Conservation (phyloP, 2,797 vertebrate species). For the Channallabes apus region DNA sequence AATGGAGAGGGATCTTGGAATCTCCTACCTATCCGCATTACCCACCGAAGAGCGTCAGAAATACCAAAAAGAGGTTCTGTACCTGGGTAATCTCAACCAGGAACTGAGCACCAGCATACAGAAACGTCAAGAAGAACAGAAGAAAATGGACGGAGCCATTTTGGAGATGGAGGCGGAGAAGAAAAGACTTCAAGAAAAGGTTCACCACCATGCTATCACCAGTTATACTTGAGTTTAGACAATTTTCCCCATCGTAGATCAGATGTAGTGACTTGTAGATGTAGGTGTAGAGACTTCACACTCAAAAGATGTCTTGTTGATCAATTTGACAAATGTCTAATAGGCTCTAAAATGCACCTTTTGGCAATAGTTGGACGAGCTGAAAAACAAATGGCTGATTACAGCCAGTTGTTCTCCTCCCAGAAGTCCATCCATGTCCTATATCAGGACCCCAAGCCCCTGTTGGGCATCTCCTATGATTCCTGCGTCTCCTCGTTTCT, state of each 20-base stretch:
- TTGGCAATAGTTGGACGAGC: constrained; percentile 67
- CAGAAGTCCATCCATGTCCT: constrained; percentile 56
- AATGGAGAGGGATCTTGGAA: constrained; percentile 68
- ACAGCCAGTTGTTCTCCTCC: constrained; percentile 59
- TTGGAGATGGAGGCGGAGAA: constrained; percentile 72
- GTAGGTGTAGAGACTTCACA: not conserved
- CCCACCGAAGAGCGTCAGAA: constrained; percentile 55
- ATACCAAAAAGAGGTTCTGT: constrained; percentile 61
- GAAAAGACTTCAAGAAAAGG: constrained; percentile 73
- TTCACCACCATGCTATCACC: constrained; percentile 35
- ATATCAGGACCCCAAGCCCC: constrained; percentile 61
- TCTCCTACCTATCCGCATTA: constrained; percentile 62
- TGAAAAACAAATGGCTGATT: constrained; percentile 73
- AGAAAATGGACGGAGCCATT: constrained; percentile 59
- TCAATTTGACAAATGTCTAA: constrained; percentile 2
- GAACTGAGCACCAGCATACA: constrained; percentile 61
- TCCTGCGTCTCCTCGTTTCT: constrained; percentile 71
- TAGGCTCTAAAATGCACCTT: constrained; percentile 28
- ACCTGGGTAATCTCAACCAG: constrained; percentile 66
- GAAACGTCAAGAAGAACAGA: constrained; percentile 71
- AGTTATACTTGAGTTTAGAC: not conserved
- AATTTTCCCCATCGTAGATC: not conserved
- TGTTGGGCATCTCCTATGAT: constrained; percentile 68
- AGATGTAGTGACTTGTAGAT: not conserved
- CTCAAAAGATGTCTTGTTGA: not conserved